A percentile compares a stretch with the other conserved stretches of the same genome.
Conservation (phyloP, 2,113 vertebrate species). For the Nettapus auritus region DNA sequence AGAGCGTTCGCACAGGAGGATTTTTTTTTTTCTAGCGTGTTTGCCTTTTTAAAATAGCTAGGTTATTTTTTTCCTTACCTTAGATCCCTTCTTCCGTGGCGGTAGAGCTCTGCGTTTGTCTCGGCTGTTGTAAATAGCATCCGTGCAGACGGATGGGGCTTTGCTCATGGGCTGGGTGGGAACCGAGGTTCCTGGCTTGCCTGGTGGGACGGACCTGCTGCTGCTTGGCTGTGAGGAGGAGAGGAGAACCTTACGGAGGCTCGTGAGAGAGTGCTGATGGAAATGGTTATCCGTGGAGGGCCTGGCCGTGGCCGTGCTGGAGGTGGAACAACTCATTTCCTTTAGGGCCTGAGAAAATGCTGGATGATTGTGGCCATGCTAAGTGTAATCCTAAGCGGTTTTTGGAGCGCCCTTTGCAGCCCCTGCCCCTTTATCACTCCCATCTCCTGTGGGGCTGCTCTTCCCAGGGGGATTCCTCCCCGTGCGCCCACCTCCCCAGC, state of each 20-base stretch:
- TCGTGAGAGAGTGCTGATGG: neutral
- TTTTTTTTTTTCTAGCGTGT: neutral
- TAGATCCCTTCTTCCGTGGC: neutral
- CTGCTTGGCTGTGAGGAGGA: neutral
- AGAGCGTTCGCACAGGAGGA: slow-evolving; percentile 20
- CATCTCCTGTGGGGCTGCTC: neutral
- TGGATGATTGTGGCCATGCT: neutral
- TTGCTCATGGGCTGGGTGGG: neutral
- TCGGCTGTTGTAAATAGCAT: neutral
- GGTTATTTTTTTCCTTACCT: slow-evolving; percentile 49
- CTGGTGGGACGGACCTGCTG: neutral
- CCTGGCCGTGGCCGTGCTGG: neutral
- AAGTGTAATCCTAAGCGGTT: neutral
- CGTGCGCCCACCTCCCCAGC: neutral
- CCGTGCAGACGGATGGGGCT: slow-evolving; percentile 14
- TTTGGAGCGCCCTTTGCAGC: neutral
- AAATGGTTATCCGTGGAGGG: neutral
- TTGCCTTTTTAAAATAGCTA: slow-evolving; percentile 47
- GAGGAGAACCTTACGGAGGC: neutral
- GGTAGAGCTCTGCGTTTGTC: neutral
- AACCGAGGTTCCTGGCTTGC: slow-evolving; percentile 22
- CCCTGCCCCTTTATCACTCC: neutral
- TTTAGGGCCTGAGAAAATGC: neutral
- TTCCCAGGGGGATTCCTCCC: neutral
- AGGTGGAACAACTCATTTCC: neutral